These are phyloP conservation scores for Scortum barcoo DNA, from an alignment of 2,113 vertebrate species.

Conservation along the genomic window DNA sequence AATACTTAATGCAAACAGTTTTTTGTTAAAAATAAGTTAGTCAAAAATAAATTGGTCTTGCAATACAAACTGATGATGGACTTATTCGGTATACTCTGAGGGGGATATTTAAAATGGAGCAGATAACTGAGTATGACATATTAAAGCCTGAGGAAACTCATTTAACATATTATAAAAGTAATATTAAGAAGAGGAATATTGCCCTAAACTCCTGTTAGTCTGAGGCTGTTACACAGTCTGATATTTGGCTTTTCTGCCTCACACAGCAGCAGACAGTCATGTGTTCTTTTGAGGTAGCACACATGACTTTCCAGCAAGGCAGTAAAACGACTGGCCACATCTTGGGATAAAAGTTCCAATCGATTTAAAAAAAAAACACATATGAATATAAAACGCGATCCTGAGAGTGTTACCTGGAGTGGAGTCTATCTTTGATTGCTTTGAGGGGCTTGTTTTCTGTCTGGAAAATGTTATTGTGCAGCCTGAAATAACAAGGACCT, in stretches of 20 bases:
- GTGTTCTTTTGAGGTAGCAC: not conserved
- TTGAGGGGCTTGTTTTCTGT: conserved; percentile 23
- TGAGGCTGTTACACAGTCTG: not conserved
- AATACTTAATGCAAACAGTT: conserved; percentile 16
- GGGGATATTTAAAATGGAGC: conserved; percentile 8
- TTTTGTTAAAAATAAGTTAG: not conserved
- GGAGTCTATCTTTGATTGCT: conserved; percentile 22
- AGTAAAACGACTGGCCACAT: not conserved
- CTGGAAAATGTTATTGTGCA: not conserved
- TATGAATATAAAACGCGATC: not conserved
- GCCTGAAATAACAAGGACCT: conserved; percentile 14
- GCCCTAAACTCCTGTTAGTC: not conserved
- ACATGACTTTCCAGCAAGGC: not conserved
- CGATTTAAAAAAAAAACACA: not conserved
- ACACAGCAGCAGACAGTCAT: not conserved
- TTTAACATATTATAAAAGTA: conserved; percentile 16
- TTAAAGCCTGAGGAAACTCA: conserved; percentile 8
- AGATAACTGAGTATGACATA: not conserved
- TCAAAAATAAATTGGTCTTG: conserved; percentile 3
- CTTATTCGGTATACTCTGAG: not conserved
- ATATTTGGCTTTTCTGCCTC: not conserved
- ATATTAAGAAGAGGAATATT: not conserved
- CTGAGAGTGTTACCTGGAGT: not conserved
- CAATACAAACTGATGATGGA: not conserved
- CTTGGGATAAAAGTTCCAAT: not conserved